Evolutionary conservation across 1,140 invertebrate species (phyloP), one percentile per base, ranked within the genome.

Genomic region (Alviniconcha marisindica): DNA sequence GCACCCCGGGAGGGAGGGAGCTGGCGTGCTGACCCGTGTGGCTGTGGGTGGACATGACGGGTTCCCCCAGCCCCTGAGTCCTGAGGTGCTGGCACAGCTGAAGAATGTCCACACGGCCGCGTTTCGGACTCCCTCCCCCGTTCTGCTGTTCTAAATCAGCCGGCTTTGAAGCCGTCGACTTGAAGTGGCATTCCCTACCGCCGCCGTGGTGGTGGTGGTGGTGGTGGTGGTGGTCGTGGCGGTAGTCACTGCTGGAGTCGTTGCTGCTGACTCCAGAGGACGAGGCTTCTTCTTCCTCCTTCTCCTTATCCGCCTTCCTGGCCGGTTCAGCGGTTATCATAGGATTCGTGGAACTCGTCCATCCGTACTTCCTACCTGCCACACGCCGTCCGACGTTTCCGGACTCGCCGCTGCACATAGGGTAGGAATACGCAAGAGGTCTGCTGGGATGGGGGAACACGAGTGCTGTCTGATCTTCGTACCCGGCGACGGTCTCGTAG

Each of bases 31-130:
- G 48, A 77, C 84, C 81, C 28, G 69, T 73, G 38, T 83, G 81
- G 40, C 73, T 69, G 31, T 80, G 78, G 28, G 71, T 78, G 18
- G 83, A 42, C 18, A 83, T 48, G 33, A 69, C 31, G 7, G 86
- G 86, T n/a, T 83, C 77, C 10, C 86, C 86, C 24, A 85, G 71
- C 10, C 84, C 86, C 1, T 80, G 73, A 28, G 83, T 51, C 71
- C 80, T 82, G 40, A 87, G 82, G 54, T 87, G 81, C 40, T 87
- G 84, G 42, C 76, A 66, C 28, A 87, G 51, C 44, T 79, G 48
- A 51, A 85, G 77, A 18, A 84, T 77, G 44, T 84, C 86, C 48
- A 87, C 71, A 60, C 36, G 33, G 18, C 2, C 76, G 21, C 12
- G 18, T 31, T 31, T 83, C 12, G n/a, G 24, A 66, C 7, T 60